Evolutionary conservation across 2,797 vertebrate genomes (phyloP), one percentile per base, ranked within the genome.

Genomic region (Zalophus californianus): DNA sequence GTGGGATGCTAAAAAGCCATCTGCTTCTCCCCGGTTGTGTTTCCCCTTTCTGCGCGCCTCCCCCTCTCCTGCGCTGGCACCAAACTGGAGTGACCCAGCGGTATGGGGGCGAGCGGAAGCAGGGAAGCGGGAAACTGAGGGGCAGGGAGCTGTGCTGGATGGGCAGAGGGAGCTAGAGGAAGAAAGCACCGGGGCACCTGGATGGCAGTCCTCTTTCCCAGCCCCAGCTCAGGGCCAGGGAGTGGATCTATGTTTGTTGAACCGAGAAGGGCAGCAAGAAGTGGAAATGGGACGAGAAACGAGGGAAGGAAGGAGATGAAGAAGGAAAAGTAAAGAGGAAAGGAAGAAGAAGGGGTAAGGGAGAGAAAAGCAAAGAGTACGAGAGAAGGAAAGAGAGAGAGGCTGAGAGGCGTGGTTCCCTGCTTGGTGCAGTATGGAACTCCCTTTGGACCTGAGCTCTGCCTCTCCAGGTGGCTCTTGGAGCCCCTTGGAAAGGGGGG

Each of bases 341-440:
- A 72, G 21, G 41, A 60, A 15, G 41, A 25, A 23, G 10, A 16
- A 41, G 13, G 56, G 21, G 75, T 75, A 18, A 48, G 8, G 72
- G 41, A 32, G 12, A 16, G 13, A 10, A 11, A 15, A 13, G 32
- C 5, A 23, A 20, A 25, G 41, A 25, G 29, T 23, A 73, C 21
- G 5, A 18, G 12, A 78, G 54, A 50, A 44, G 7, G 15, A 82
- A 20, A 44, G 52, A 1, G 3, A 5, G 3, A 2, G 16, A 21
- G 3, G 5, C 16, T 14, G 64, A 83, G 50, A 85, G 15, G 44
- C 5, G 9, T 4, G 1, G 7, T 15, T 41, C 52, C 13, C 2
- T 20, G 12, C 0, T 0, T 10, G 18, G 12, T 10, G 14, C 0
- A 0, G 0, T 0, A 6, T 2, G 23, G 54, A 64, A n/a, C 25